Conservation (phyloP, 2,113 vertebrate species). For the Siniperca knerii region DNA sequence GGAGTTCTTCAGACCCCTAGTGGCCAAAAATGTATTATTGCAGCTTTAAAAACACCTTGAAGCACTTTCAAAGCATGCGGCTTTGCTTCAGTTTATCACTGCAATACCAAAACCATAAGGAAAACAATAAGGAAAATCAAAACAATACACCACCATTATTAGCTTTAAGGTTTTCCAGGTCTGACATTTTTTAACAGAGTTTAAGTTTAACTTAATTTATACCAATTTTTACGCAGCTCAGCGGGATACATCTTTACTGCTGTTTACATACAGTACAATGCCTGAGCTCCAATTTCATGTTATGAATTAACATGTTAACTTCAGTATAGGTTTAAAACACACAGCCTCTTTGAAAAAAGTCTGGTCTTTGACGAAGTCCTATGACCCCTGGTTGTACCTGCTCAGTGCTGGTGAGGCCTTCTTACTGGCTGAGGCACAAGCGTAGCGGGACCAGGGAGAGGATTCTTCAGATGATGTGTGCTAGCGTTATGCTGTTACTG, state of each 20-base stretch:
- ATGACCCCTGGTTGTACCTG: constrained; percentile 64
- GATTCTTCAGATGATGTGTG: constrained; percentile 60
- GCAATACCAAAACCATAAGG: background rate
- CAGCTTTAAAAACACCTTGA: constrained; percentile 46
- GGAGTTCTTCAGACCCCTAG: background rate
- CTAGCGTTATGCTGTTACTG: constrained; percentile 39
- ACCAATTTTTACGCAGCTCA: constrained; percentile 12
- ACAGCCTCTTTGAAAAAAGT: constrained; percentile 12
- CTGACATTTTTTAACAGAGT: constrained; percentile 19
- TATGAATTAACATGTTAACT: background rate
- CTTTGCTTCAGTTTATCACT: constrained; percentile 33
- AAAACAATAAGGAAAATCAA: background rate
- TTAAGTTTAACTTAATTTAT: constrained; percentile 42
- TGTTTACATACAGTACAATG: constrained; percentile 23
- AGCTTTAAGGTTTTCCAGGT: constrained; percentile 13
- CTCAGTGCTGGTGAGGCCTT: constrained; percentile 74
- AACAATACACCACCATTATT: background rate
- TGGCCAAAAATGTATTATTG: constrained; percentile 29
- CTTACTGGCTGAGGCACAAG: constrained; percentile 65
- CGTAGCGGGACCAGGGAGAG: constrained; percentile 61
- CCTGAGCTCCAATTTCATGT: constrained; percentile 9
- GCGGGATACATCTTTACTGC: constrained; percentile 1
- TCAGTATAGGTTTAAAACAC: constrained; percentile 2
- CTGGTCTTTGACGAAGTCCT: constrained; percentile 32
- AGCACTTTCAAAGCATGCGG: constrained; percentile 42